phyloP scores from a whole-genome alignment of 2,888 invertebrate species.

The Julus scanicus region DNA sequence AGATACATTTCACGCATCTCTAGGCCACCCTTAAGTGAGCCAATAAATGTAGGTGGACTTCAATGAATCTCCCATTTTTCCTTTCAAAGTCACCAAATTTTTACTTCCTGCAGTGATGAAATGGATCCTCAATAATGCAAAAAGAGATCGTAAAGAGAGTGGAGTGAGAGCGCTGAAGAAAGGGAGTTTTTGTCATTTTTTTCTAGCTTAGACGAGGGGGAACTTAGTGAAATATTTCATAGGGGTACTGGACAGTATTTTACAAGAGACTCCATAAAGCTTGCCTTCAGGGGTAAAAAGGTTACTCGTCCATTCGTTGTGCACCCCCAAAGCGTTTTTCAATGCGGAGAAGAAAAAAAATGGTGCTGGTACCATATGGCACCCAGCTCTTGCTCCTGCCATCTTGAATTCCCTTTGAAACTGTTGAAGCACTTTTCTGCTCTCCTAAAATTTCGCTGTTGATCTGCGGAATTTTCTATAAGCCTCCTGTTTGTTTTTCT shows the following conservation, averaged over 20 bases:
- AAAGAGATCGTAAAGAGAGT: constrained; percentile 30
- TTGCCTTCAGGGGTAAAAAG: constrained; percentile 32
- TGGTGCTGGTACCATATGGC: constrained; percentile 41
- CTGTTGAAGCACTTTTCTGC: constrained; percentile 36
- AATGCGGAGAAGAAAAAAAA: background rate
- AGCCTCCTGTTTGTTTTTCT: constrained; percentile 47
- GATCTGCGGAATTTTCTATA: constrained; percentile 45
- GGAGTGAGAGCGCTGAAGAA: background rate
- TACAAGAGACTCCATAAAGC: constrained; percentile 4
- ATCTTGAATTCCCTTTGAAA: constrained; percentile 47
- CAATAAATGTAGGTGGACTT: constrained; percentile 40
- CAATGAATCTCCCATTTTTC: constrained; percentile 28
- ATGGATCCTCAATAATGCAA: constrained; percentile 45
- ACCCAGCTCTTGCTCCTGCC: constrained; percentile 7
- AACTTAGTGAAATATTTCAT: background rate
- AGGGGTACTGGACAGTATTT: background rate
- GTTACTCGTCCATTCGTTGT: constrained; percentile 29
- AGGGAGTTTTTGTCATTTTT: constrained; percentile 14
- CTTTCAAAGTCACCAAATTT: constrained; percentile 15
- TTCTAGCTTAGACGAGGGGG: background rate
- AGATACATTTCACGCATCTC: constrained; percentile 6
- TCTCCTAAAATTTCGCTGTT: constrained; percentile 18
- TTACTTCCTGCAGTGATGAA: constrained; percentile 42
- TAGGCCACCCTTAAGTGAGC: constrained; percentile 25
- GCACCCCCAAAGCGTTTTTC: constrained; percentile 23